phyloP scores from a whole-genome alignment of 2,888 invertebrate species.

The Gibbula magus region DNA sequence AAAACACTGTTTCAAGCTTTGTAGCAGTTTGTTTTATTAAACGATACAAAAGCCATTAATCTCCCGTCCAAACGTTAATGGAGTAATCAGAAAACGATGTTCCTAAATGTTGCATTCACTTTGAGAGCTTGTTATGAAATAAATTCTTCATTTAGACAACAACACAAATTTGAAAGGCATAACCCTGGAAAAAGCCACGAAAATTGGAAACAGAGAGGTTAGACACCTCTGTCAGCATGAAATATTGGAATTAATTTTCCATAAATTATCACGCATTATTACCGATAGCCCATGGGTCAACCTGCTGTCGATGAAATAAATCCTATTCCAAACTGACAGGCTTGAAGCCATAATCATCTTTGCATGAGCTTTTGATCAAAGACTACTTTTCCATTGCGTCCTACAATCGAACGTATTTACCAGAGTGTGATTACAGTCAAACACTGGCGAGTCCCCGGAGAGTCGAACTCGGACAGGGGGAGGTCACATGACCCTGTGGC shows the following conservation, averaged over 20 bases:
- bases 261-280: conserved; percentile 11
- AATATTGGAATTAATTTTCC: not conserved
- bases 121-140: too few species aligned
- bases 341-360: not conserved
- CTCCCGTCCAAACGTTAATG: too few species aligned
- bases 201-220: too few species aligned
- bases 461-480: not conserved
- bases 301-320: not conserved
- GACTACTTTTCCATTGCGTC: conserved; percentile 10
- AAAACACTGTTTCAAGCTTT: too few species aligned
- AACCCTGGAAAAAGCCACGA: too few species aligned
- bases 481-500: not conserved
- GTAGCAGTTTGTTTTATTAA: too few species aligned
- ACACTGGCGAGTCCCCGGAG: not conserved
- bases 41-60: too few species aligned
- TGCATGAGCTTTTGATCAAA: not conserved
- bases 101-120: too few species aligned
- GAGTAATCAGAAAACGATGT: too few species aligned
- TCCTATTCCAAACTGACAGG: not conserved
- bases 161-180: too few species aligned
- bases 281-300: not conserved
- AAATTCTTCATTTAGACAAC: too few species aligned
- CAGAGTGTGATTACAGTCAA: not conserved
- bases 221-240: not conserved
- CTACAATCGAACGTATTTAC: not conserved